Evolutionary conservation across 2,113 vertebrate species (phyloP), one percentile per base, ranked within the genome.

Genomic region (Bolborhynchus lineola): DNA sequence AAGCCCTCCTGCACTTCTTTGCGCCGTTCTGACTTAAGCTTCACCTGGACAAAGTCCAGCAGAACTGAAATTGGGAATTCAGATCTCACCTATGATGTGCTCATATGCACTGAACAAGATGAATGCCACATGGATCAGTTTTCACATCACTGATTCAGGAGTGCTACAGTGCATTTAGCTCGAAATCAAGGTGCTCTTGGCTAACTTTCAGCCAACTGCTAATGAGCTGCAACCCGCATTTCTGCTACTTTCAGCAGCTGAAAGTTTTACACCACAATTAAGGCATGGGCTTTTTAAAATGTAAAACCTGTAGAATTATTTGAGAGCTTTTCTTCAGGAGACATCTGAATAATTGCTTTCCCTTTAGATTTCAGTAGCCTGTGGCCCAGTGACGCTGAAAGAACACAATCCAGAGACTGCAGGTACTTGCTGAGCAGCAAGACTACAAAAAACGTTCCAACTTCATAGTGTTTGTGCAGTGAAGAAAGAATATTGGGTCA

Each of bases 141-240:
- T 86, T 35, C 33, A 63, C 55, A 84, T 68, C 62, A 72, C 14
- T 72, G 44, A 89, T 18, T 84, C 65, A 82, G 17, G 24, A 75
- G 39, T 6, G 20, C 33, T 82, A 78, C 52, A 55, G 44, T 25
- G 35, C 84, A 64, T 78, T 78, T 33, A 87, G 57, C 11, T 23
- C 28, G 31, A 95, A 84, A 49, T 64, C 39, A 79, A 44, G 24
- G 74, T 76, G 62, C 16, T 75, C 62, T 68, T 75, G 24, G 33
- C 35, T 86, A 92, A 71, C 52, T 81, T 83, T 29, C 50, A 95
- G 52, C 33, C 83, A 83, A 20, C 29, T 76, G 82, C 26, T 49
- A 25, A 47, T 19, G 11, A 78, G 19, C 57, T 64, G 50, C n/a
- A 90, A 84, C 15, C 25, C 25, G 16, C 31, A 65, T n/a, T 71